phyloP scores from a whole-genome alignment of 2,797 vertebrate genomes.

The Chlorospingus semifuscus region DNA sequence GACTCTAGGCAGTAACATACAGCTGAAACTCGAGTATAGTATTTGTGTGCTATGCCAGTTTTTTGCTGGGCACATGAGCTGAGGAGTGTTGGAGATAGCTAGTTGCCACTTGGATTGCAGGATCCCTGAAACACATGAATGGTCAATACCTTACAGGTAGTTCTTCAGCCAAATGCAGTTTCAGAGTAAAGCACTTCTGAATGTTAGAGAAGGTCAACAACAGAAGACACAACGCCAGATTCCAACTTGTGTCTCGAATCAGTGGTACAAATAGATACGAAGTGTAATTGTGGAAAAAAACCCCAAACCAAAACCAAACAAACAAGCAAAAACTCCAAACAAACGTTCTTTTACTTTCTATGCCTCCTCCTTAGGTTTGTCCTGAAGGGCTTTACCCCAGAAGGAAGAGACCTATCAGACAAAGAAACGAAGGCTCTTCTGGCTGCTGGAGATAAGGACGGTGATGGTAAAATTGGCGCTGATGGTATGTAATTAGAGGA shows the following conservation, averaged over 20 bases:
- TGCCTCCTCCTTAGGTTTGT: conserved; percentile 77
- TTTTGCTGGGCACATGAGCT: not conserved
- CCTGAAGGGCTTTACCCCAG: conserved; percentile 86
- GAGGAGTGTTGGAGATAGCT: not conserved
- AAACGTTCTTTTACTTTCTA: not conserved
- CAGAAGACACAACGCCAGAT: not conserved
- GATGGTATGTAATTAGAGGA: conserved; percentile 81
- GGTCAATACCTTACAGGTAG: not conserved
- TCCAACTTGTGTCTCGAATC: not conserved
- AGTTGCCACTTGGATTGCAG: not conserved
- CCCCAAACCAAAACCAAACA: rapidly evolving
- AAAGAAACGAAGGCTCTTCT: conserved; percentile 89
- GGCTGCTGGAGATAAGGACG: conserved; percentile 91
- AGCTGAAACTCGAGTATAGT: not conserved
- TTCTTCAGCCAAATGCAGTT: not conserved
- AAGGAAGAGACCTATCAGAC: conserved; percentile 88
- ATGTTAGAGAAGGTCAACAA: not conserved
- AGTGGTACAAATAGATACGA: not conserved
- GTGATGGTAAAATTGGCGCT: conserved; percentile 93
- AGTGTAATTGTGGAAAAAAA: not conserved
- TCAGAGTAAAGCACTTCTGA: not conserved
- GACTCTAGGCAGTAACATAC: not conserved
- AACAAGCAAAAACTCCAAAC: not conserved
- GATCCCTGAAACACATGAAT: not conserved
- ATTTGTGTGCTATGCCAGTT: not conserved